These are phyloP conservation scores for Hydrochoerus hydrochaeris DNA, from an alignment of 2,113 vertebrate genomes.

Conservation along the genomic window DNA sequence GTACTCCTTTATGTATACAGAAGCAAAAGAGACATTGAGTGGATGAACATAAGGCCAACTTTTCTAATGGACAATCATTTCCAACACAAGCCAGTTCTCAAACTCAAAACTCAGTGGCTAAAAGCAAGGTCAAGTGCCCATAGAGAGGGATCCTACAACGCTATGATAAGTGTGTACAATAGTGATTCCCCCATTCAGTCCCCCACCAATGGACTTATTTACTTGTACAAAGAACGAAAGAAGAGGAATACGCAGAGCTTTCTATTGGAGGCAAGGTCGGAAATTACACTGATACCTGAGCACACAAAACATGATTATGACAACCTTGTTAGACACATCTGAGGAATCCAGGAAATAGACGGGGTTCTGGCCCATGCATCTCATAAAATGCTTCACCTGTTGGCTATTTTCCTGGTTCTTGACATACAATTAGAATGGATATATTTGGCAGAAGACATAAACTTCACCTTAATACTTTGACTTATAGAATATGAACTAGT, in stretches of 20 bases:
- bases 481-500: not conserved
- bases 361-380: not conserved
- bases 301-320: not conserved
- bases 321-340: not conserved
- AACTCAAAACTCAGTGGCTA: not conserved
- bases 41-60: not conserved
- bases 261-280: not conserved
- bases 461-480: conserved; percentile 1
- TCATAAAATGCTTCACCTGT: not conserved
- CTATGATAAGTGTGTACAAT: not conserved
- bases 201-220: not conserved
- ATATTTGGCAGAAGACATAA: not conserved
- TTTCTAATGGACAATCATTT: not conserved
- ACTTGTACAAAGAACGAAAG: not conserved
- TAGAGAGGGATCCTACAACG: not conserved
- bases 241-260: not conserved
- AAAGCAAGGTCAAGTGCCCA: not conserved
- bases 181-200: not conserved
- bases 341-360: not conserved
- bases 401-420: not conserved
- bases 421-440: not conserved
- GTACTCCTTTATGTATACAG: not conserved
- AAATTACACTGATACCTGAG: not conserved
- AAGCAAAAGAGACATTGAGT: not conserved
- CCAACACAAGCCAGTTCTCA: not conserved